Evolutionary conservation across 2,888 invertebrate genomes (phyloP).

Genomic region (Cantharis nigra): DNA sequence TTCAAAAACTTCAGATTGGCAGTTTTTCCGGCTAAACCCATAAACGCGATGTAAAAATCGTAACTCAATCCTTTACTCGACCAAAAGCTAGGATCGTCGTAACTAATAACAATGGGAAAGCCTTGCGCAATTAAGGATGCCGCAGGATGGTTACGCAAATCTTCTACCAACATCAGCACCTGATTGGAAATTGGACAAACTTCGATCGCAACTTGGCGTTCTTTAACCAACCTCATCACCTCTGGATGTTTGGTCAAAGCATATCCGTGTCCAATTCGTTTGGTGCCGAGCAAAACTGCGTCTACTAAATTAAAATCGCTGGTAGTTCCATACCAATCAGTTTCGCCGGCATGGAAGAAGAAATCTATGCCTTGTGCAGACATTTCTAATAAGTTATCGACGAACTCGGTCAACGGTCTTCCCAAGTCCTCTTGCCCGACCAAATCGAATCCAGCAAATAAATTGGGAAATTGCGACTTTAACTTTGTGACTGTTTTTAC

Average conservation of each 20-base stretch:
- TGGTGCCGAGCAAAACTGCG: constrained; percentile 73
- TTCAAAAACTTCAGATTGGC: constrained; percentile 74
- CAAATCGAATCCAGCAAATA: constrained; percentile 79
- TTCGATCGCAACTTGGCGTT: constrained; percentile 70
- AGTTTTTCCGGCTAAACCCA: constrained; percentile 70
- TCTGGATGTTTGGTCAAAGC: constrained; percentile 74
- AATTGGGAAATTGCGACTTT: constrained; percentile 62
- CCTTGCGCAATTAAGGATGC: constrained; percentile 66
- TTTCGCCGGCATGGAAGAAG: constrained; percentile 65
- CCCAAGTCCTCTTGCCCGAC: constrained; percentile 81
- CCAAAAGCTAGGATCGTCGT: constrained; percentile 79
- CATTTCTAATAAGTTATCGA: constrained; percentile 59
- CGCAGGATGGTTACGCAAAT: constrained; percentile 77
- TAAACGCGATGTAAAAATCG: constrained; percentile 79
- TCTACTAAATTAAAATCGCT: constrained; percentile 77
- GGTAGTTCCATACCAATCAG: constrained; percentile 70
- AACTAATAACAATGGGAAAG: constrained; percentile 73
- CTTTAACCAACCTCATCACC: constrained; percentile 61
- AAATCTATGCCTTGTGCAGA: constrained; percentile 44
- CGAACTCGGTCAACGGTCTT: constrained; percentile 65
- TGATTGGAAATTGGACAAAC: constrained; percentile 80
- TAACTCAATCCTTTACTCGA: constrained; percentile 72
- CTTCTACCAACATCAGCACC: constrained; percentile 68
- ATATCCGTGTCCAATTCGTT: constrained; percentile 79
- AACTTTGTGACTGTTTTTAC: constrained; percentile 39